These are phyloP conservation scores for Boleophthalmus pectinirostris DNA, from an alignment of 2,113 vertebrate genomes.

Conservation along the genomic window DNA sequence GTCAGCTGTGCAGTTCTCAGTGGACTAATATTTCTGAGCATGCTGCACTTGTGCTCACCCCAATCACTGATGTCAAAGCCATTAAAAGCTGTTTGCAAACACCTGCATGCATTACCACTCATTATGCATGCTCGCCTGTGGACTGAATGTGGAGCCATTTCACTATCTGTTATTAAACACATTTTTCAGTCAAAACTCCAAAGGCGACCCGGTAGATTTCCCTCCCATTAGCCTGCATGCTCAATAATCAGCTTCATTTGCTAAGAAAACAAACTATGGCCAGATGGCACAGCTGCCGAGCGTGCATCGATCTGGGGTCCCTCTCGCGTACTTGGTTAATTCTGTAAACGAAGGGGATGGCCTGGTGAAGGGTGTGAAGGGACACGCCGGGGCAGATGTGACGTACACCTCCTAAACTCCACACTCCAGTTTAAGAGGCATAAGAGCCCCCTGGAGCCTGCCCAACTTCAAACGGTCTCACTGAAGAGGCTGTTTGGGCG, in stretches of 20 bases:
- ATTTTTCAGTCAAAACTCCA: constrained; percentile 50
- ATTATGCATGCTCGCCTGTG: constrained; percentile 27
- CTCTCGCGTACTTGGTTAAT: constrained; percentile 58
- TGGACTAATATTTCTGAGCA: constrained; percentile 9
- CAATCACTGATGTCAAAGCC: constrained; percentile 30
- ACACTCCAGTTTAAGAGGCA: constrained; percentile 32
- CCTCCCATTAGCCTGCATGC: constrained; percentile 63
- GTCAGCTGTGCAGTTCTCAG: constrained; percentile 23
- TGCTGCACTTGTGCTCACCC: constrained; percentile 23
- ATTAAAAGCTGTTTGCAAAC: constrained; percentile 45
- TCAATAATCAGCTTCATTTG: constrained; percentile 77
- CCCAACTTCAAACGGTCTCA: constrained; percentile 16
- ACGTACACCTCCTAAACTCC: constrained; percentile 28
- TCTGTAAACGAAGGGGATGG: constrained; percentile 57
- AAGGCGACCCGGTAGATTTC: constrained; percentile 62
- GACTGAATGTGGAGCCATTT: constrained; percentile 31
- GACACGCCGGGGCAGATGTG: constrained; percentile 55
- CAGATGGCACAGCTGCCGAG: constrained; percentile 77
- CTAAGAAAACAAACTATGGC: constrained; percentile 74
- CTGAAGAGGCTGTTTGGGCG: constrained; percentile 3
- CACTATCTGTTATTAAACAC: constrained; percentile 42
- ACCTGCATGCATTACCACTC: constrained; percentile 41
- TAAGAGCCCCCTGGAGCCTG: constrained; percentile 20
- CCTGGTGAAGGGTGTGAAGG: constrained; percentile 44
- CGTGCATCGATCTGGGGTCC: constrained; percentile 75